Percentiles rank a stretch among this genome's conserved stretches.
These are phyloP conservation scores for Metallyticus violacea DNA, from an alignment of 2,888 invertebrate species.

Conservation along the genomic window DNA sequence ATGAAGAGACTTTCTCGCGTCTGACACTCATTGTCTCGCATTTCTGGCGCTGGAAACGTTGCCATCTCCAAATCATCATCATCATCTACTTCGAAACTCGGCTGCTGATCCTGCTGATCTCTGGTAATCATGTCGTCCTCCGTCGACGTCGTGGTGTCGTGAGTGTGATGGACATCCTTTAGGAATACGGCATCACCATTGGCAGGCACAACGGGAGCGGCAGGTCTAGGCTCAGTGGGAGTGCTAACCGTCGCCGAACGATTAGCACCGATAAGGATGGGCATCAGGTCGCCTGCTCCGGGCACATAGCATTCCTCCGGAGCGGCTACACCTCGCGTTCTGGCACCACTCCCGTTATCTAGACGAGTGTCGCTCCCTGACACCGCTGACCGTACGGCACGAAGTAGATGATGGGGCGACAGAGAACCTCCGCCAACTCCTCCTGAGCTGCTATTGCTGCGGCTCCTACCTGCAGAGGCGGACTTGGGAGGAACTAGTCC, in stretches of 20 bases:
- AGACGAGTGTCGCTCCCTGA: constrained; percentile 33
- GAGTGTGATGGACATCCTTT: constrained; percentile 6
- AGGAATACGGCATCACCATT: constrained; percentile 33
- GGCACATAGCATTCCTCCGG: constrained; percentile 48
- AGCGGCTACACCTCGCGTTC: constrained; percentile 34
- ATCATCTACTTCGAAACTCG: neutral
- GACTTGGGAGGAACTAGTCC: constrained; percentile 39
- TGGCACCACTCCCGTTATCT: constrained; percentile 38
- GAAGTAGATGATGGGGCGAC: constrained; percentile 6
- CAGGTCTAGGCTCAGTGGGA: constrained; percentile 22
- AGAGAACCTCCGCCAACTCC: constrained; percentile 40
- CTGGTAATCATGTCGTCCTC: neutral
- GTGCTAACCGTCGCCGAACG: constrained; percentile 23
- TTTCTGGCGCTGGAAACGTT: constrained; percentile 49
- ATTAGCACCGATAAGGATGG: constrained; percentile 26
- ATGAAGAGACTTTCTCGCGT: constrained; percentile 74
- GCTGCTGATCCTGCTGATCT: neutral
- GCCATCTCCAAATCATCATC: constrained; percentile 19
- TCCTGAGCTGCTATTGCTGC: constrained; percentile 37
- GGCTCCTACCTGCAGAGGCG: constrained; percentile 38
- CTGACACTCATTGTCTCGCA: constrained; percentile 76
- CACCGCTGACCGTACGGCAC: constrained; percentile 36
- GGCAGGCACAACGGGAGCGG: constrained; percentile 34
- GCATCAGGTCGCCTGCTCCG: constrained; percentile 37
- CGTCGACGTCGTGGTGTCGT: neutral